Percentiles rank a stretch among this genome's conserved stretches.
Conservation (phyloP, 2,888 invertebrate genomes). For the Diarsia dahlii region DNA sequence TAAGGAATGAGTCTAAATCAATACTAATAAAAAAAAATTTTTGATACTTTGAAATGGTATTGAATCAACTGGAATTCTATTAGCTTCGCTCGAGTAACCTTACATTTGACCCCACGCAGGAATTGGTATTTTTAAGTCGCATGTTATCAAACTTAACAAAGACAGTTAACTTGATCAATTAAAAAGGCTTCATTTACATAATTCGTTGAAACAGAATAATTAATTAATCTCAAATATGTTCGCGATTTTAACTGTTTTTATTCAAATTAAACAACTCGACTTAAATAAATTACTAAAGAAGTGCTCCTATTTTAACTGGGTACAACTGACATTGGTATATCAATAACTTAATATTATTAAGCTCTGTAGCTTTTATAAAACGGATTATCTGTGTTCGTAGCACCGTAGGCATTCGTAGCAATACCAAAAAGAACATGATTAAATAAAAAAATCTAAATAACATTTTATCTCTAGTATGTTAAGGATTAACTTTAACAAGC, state of each 20-base stretch:
- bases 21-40: no score
- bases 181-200: background rate
- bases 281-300: background rate
- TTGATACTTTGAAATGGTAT: background rate
- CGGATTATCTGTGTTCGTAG: background rate
- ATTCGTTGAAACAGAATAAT: background rate
- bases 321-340: constrained; percentile 1
- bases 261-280: constrained; percentile 1
- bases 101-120: background rate
- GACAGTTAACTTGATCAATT: background rate
- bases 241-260: background rate
- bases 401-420: constrained; percentile 16
- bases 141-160: background rate
- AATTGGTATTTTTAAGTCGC: background rate
- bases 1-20: no score
- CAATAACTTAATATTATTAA: background rate
- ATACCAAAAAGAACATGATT: background rate
- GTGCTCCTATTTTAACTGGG: background rate
- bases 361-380: background rate
- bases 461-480: background rate
- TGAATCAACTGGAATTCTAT: background rate
- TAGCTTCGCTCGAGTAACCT: background rate
- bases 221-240: background rate
- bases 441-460: background rate
- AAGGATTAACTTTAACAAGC: background rate